Evolutionary conservation across 2,113 vertebrate genomes (phyloP).

Genomic region (Nycticorax nycticorax): DNA sequence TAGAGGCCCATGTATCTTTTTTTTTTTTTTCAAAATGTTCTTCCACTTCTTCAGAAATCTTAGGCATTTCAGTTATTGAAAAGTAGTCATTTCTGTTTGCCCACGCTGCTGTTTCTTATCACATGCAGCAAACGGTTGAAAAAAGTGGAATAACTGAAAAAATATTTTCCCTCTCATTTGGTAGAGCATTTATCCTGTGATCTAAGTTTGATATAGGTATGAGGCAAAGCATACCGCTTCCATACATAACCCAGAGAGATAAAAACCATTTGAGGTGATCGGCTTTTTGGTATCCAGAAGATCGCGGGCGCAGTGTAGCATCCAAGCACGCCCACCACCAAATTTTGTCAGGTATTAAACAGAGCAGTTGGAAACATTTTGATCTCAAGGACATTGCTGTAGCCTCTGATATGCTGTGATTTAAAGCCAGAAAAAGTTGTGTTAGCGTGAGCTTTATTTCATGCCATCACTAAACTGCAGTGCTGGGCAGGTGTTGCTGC

Average conservation of each 20-base stretch:
- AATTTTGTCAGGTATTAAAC: background rate
- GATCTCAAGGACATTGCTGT: background rate
- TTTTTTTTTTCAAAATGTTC: background rate
- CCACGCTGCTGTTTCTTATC: fast-evolving
- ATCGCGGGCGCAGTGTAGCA: background rate
- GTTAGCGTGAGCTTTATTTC: background rate
- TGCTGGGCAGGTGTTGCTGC: background rate
- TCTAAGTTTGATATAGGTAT: background rate
- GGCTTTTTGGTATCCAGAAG: background rate
- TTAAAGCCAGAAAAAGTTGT: background rate
- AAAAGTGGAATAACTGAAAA: background rate
- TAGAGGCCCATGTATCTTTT: background rate
- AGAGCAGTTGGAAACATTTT: background rate
- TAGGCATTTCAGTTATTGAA: no score
- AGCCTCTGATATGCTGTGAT: background rate
- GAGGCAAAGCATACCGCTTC: background rate
- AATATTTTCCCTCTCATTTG: background rate
- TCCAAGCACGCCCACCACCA: background rate
- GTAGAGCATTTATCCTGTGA: background rate
- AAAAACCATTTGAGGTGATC: background rate
- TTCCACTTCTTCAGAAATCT: background rate
- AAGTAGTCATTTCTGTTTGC: fast-evolving
- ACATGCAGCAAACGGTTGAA: background rate
- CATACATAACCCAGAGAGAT: background rate
- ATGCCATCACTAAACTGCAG: background rate